Base-by-base conservation (phyloP, 2,888 invertebrate species). In the Alitta virens region DNA sequence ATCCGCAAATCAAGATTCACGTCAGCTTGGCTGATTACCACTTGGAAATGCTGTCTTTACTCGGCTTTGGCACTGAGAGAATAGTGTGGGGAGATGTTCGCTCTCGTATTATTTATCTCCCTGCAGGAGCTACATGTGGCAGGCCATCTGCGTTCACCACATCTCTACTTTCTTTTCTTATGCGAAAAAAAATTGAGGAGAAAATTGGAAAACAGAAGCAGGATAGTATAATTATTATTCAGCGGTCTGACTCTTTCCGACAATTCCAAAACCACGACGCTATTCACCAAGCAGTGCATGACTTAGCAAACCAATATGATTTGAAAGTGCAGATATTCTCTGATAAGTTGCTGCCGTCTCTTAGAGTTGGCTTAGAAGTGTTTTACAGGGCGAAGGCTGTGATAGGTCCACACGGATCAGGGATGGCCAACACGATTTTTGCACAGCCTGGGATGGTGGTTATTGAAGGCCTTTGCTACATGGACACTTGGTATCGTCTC, bases 121-220 rank as follows among this genome's bases (percentile, higher is more conserved):
- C 59, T 16, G 59, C 59, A 1, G 59, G 59, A 1, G 51, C 59
- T n/a, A 51, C 59, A 23, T 59, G 59, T 52, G 59, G 59, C 25
- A 50, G 59, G 33, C 59, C 59, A 1, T 38, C 59, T 16, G 59
- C 40, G 21, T 59, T 59, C 42, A 59, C 50, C 40, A 59, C 59
- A 3, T 24, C 38, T 33, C 24, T 59, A 9, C 50, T 59, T 1
- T 46, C 59, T 51, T 38, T 27, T 7, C 9, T 59, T 2, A 40
- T 59, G 21, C n/a, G 42, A 23, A 50, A 59, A 33, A 16, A 40
- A 2, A 21, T 59, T 7, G 25, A 24, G 9, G 49, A n/a, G n/a
- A 52, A 24, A 25, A n/a, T 25, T 14, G 26, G 52, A 40, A 23
- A 40, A 25, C 21, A 42, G 23, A 51, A 25, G 12, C 51, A 51